These are phyloP conservation scores for Columba livia DNA, from an alignment of 2,113 vertebrate species.

Conservation along the genomic window DNA sequence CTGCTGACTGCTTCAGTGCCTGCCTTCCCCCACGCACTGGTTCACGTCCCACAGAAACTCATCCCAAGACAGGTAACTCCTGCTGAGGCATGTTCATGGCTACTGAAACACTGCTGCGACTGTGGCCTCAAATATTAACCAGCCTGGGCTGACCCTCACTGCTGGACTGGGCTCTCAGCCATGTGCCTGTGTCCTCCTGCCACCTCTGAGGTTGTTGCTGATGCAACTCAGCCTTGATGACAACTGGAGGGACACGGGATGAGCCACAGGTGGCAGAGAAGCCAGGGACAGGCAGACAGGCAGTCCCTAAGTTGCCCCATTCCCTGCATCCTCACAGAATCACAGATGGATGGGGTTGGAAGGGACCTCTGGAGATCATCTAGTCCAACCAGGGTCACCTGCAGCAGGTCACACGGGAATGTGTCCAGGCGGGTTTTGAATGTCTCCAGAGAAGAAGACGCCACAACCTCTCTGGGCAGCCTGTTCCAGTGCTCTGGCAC, in stretches of 20 bases:
- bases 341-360: too few species aligned
- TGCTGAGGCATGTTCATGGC: background rate
- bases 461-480: too few species aligned
- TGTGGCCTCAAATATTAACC: background rate
- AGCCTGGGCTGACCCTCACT: background rate
- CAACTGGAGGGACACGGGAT: background rate
- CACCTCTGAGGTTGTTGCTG: background rate
- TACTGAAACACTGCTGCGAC: background rate
- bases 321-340: background rate
- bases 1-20: background rate
- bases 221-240: background rate
- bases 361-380: too few species aligned
- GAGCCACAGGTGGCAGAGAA: background rate
- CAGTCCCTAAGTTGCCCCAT: fast-evolving
- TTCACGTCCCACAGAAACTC: background rate
- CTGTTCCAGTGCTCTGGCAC: too few species aligned
- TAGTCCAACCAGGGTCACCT: too few species aligned
- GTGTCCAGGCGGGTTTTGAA: too few species aligned
- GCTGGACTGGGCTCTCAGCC: background rate
- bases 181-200: fast-evolving
- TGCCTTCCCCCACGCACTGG: fast-evolving
- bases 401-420: too few species aligned
- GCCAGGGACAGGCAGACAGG: fast-evolving
- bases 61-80: background rate
- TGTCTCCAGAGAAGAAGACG: too few species aligned